Evolutionary conservation across 1,140 invertebrate genomes (phyloP), one percentile per base, ranked within the genome.

Genomic region (Eufriesea mexicana): DNA sequence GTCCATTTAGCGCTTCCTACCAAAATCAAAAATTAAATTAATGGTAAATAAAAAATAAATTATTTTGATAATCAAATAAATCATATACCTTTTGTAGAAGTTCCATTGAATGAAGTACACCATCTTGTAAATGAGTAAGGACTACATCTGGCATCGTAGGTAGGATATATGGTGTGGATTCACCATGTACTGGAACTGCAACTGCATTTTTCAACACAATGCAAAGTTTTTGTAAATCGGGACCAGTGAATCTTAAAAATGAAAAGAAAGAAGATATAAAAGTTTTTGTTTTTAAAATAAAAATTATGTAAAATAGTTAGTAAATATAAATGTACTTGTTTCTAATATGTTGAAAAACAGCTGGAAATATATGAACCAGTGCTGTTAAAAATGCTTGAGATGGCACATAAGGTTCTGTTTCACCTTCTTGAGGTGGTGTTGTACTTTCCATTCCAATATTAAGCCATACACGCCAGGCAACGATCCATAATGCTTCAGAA

Each of bases 311-410:
- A 51, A 35, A 75, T 72, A 16, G 47, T 54, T 72, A 66, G 47
- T 57, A 49, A 64, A 95, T 95, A 94, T 57, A 45, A 68, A 95
- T 95, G 94, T 95, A 98, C 95, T 96, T 97, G 87, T 95, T 94
- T 94, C 97, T 97, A 84, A 99, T 98, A 91, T 98, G 97, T 84
- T 97, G 97, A 94, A 99, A 99, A 75, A 99, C 96, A 66, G 97
- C 96, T 25, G 98, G 98, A 93, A 99, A 99, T 91, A 99, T 99
- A 94, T 99, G 98, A 85, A 99, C 97, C 8, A 99, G 95, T 2
- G 98, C 97, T 1, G 98, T 98, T 45, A 99, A 95, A 94, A 99
- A 99, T 84, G 97, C 96, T 91, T 99, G 98, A 20, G 97, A 98
- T 4, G 98, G 98, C 84, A 98, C 96, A 92, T 98, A 98, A 82